Evolutionary conservation across 2,113 vertebrate genomes (phyloP).

Genomic region (Coryphaenoides rupestris): DNA sequence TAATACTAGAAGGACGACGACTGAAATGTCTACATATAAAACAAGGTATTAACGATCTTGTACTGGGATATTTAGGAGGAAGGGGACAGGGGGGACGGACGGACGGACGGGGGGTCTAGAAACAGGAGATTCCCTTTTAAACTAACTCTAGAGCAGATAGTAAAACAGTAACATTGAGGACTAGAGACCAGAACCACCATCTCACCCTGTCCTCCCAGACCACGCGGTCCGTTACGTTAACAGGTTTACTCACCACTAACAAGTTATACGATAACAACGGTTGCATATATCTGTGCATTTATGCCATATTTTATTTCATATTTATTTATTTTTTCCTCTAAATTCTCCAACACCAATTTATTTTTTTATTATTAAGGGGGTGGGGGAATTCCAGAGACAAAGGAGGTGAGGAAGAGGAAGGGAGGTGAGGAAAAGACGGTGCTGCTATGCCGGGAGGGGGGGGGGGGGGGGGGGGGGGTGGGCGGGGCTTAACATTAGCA

Average conservation of each 20-base stretch:
- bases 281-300: conserved; percentile 71
- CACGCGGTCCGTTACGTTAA: conserved; percentile 46
- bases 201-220: conserved; percentile 41
- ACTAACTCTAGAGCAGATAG: conserved; percentile 36
- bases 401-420: conserved; percentile 29
- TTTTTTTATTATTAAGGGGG: conserved; percentile 22
- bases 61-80: background rate
- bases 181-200: conserved; percentile 16
- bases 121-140: conserved; percentile 17
- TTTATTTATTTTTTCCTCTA: conserved; percentile 51
- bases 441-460: conserved; percentile 39
- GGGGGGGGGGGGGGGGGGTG: conserved; percentile 31
- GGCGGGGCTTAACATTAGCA: conserved; percentile 78
- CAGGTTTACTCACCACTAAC: conserved; percentile 63
- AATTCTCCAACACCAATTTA: conserved; percentile 61
- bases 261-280: conserved; percentile 63
- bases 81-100: background rate
- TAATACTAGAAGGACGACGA: no score
- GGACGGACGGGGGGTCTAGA: conserved; percentile 23
- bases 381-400: conserved; percentile 24
- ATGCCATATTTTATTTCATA: conserved; percentile 52
- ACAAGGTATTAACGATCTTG: no score
- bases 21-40: no score
- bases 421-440: conserved; percentile 22
- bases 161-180: conserved; percentile 51